Conservation (phyloP, 2,113 vertebrate genomes). For the Agelaius phoeniceus region DNA sequence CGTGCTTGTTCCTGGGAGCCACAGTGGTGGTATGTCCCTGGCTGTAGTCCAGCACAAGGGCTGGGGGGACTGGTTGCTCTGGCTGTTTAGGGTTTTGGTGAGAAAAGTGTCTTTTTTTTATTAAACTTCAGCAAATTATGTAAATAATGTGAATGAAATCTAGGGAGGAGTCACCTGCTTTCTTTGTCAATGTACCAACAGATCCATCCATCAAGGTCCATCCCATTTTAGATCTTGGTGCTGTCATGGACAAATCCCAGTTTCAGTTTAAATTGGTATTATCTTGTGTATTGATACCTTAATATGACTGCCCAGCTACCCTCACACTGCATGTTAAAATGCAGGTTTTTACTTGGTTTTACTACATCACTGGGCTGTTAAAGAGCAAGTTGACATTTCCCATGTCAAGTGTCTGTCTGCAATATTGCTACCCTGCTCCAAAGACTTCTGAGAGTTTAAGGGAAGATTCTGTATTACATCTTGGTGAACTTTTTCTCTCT, state of each 20-base stretch:
- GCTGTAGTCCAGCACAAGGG: neutral
- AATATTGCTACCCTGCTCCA: neutral
- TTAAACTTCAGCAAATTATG: neutral
- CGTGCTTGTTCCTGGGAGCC: neutral
- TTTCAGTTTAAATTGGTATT: neutral
- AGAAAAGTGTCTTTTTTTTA: neutral
- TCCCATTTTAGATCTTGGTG: neutral
- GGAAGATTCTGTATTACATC: neutral
- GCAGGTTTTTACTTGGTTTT: neutral
- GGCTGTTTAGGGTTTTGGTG: neutral
- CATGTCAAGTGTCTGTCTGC: neutral
- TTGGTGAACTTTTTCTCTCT: neutral
- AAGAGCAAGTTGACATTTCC: neutral
- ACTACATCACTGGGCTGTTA: neutral
- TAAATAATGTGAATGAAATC: neutral
- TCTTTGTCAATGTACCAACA: neutral
- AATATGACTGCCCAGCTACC: neutral
- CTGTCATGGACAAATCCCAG: rapidly evolving
- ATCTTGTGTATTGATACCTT: neutral
- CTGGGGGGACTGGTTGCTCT: neutral
- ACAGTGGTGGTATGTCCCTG: neutral
- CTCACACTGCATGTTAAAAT: neutral
- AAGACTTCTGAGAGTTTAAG: neutral
- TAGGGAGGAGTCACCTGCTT: neutral
- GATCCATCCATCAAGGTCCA: neutral